phyloP scores from a whole-genome alignment of 2,888 invertebrate genomes.

The Caenorhabditis auriculariae region DNA sequence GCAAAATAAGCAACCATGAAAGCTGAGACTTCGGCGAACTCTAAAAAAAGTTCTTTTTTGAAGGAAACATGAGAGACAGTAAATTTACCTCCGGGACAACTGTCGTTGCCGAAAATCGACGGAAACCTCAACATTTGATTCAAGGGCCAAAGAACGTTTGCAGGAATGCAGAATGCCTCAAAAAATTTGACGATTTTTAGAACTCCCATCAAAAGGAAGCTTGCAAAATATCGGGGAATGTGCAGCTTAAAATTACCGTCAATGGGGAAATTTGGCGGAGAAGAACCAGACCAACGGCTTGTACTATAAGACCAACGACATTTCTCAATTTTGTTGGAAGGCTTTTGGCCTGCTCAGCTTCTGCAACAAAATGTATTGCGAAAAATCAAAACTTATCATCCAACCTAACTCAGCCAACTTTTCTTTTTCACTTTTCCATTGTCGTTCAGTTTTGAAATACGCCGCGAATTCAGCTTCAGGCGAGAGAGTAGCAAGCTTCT shows the following conservation, averaged over 20 bases:
- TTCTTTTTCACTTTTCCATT: conserved; percentile 23
- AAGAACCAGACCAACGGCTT: conserved; percentile 4
- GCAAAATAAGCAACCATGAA: too few species aligned
- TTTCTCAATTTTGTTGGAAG: not conserved
- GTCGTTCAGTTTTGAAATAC: conserved; percentile 38
- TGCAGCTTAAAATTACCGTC: not conserved
- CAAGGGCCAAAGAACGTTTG: conserved; percentile 32
- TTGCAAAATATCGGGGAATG: too few species aligned
- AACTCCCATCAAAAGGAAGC: too few species aligned
- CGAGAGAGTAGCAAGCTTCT: too few species aligned
- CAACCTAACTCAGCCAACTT: conserved; percentile 9
- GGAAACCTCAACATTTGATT: conserved; percentile 33
- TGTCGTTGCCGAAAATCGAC: conserved; percentile 20
- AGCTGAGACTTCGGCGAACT: too few species aligned
- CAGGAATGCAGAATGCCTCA: conserved; percentile 33
- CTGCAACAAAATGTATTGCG: not conserved
- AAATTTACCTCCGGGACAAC: conserved; percentile 19
- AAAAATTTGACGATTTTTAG: too few species aligned
- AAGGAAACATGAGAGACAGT: too few species aligned
- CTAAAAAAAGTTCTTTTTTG: too few species aligned
- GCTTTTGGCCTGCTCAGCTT: not conserved
- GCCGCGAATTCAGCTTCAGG: conserved; percentile 29
- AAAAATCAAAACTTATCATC: not conserved
- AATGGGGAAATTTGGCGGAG: conserved; percentile 1
- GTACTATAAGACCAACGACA: conserved; percentile 1